Conservation (phyloP, 2,113 vertebrate genomes). For the Mugil cephalus region DNA sequence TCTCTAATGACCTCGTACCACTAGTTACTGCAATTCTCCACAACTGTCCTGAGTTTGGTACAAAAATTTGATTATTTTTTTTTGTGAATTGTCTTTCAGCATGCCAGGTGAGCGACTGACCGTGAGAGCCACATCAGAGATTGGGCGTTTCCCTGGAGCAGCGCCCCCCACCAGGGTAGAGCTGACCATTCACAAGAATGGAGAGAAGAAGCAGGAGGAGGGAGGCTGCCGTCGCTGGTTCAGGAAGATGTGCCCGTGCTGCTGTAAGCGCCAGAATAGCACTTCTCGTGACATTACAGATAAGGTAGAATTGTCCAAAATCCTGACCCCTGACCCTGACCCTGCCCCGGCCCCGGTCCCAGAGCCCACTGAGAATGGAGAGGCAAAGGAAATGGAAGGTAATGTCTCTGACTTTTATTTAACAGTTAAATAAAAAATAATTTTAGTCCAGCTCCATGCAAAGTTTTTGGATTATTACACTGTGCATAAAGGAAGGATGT, state of each 20-base stretch:
- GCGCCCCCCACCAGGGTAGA: constrained; percentile 73
- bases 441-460: no score
- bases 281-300: constrained; percentile 70
- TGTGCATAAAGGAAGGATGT: no score
- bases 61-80: no score
- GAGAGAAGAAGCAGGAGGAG: constrained; percentile 61
- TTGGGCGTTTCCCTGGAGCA: constrained; percentile 79
- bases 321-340: neutral
- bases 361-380: constrained; percentile 54
- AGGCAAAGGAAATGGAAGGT: constrained; percentile 79
- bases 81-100: constrained; percentile 63
- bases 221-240: constrained; percentile 75
- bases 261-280: constrained; percentile 68
- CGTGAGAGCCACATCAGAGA: constrained; percentile 58
- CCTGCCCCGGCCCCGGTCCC: neutral
- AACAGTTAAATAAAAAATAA: no score
- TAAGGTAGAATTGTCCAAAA: constrained; percentile 55
- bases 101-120: constrained; percentile 77
- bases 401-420: neutral
- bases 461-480: no score
- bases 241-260: constrained; percentile 78
- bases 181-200: constrained; percentile 63
- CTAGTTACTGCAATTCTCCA: neutral
- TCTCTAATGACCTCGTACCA: neutral
- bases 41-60: no score